phyloP scores from a whole-genome alignment of 2,113 vertebrate species.

The Campylomormyrus numenius region DNA sequence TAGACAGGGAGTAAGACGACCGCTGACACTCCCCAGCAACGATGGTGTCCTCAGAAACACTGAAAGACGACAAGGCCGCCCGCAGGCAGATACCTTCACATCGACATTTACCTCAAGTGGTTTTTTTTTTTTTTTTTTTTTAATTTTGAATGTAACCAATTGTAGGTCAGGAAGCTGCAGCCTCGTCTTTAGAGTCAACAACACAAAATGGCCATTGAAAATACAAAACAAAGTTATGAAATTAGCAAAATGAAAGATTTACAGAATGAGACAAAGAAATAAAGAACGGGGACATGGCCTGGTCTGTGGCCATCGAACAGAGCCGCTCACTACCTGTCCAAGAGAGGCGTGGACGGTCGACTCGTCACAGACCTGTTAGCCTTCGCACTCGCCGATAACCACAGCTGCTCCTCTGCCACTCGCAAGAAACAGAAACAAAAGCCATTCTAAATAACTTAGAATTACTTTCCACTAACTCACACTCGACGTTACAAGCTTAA shows the following conservation, averaged over 20 bases:
- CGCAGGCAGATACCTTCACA: constrained; percentile 67
- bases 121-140: constrained; percentile 29
- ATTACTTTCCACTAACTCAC: constrained; percentile 62
- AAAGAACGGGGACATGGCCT: constrained; percentile 24
- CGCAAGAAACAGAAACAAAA: constrained; percentile 56
- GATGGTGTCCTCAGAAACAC: constrained; percentile 79
- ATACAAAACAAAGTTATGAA: constrained; percentile 30
- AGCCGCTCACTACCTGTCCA: constrained; percentile 62
- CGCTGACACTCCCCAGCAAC: constrained; percentile 68
- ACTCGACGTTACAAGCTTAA: constrained; percentile 69
- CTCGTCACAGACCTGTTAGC: constrained; percentile 42
- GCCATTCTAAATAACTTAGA: constrained; percentile 70
- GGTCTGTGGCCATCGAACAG: constrained; percentile 52
- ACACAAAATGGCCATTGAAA: constrained; percentile 76
- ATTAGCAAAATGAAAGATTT: constrained; percentile 55
- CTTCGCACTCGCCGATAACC: constrained; percentile 19
- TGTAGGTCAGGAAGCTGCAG: constrained; percentile 53
- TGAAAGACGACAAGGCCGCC: constrained; percentile 89
- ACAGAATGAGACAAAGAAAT: constrained; percentile 41
- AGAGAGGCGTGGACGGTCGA: constrained; percentile 33
- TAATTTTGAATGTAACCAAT: constrained; percentile 22
- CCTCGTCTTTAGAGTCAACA: constrained; percentile 63
- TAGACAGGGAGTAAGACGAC: constrained; percentile 68
- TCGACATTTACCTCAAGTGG: constrained; percentile 36
- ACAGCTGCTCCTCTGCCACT: constrained; percentile 60